Conservation (phyloP, 2,797 vertebrate species). For the Spea hammondii region DNA sequence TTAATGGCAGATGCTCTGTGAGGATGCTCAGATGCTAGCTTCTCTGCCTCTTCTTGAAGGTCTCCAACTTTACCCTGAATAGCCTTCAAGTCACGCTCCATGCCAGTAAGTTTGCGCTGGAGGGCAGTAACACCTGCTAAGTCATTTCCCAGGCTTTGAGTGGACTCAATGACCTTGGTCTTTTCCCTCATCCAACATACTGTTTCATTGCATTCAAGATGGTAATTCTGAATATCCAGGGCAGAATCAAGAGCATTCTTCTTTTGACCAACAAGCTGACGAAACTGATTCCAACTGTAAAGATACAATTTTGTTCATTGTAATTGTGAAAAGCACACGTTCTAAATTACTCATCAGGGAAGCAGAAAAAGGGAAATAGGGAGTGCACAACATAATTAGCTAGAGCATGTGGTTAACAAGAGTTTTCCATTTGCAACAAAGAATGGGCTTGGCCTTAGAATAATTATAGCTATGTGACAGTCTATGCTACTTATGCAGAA, state of each 20-base stretch:
- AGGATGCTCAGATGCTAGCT: conserved; percentile 76
- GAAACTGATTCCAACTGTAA: conserved; percentile 86
- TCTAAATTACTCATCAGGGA: too few species aligned
- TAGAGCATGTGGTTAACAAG: too few species aligned
- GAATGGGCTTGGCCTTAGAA: too few species aligned
- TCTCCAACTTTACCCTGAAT: conserved; percentile 87
- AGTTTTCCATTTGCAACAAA: too few species aligned
- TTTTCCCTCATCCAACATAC: conserved; percentile 95
- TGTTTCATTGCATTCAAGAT: conserved; percentile 92
- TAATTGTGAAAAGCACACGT: too few species aligned
- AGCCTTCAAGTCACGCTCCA: conserved; percentile 90
- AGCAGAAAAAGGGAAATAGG: too few species aligned
- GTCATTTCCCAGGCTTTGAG: conserved; percentile 87
- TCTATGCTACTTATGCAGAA: too few species aligned
- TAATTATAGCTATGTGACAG: too few species aligned
- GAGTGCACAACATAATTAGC: too few species aligned
- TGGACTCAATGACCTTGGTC: conserved; percentile 95
- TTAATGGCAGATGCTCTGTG: conserved; percentile 76
- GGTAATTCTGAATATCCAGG: conserved; percentile 92
- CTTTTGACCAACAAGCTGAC: conserved; percentile 78
- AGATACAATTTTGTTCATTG: background rate
- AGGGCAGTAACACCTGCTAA: conserved; percentile 88
- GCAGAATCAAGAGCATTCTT: conserved; percentile 84
- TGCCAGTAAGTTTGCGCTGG: conserved; percentile 89
- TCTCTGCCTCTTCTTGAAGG: conserved; percentile 75